Conservation (phyloP, 2,113 vertebrate species). For the Lonchura striata region DNA sequence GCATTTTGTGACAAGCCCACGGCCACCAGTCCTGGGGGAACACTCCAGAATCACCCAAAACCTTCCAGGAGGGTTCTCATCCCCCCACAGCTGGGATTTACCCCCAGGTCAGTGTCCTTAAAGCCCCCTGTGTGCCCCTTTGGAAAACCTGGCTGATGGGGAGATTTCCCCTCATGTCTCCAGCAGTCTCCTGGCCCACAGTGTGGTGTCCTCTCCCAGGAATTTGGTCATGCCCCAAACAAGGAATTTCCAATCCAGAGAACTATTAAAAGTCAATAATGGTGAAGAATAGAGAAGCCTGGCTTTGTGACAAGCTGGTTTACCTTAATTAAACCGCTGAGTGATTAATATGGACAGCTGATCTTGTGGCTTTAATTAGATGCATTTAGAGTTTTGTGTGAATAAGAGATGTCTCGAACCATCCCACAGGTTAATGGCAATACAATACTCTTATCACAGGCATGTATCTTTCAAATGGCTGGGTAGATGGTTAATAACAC, state of each 20-base stretch:
- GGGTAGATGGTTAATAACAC: constrained; percentile 65
- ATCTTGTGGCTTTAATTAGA: constrained; percentile 66
- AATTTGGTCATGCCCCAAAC: constrained; percentile 42
- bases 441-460: constrained; percentile 59
- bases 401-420: constrained; percentile 61
- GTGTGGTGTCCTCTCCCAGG: not conserved
- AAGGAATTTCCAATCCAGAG: not conserved
- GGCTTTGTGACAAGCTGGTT: constrained; percentile 69
- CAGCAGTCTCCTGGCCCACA: not conserved
- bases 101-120: not conserved
- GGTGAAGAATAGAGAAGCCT: constrained; percentile 62
- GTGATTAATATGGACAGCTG: constrained; percentile 74
- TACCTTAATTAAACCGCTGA: constrained; percentile 76
- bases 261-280: constrained; percentile 62
- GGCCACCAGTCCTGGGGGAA: not conserved
- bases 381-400: constrained; percentile 68
- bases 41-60: fast-evolving
- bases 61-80: fast-evolving
- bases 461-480: constrained; percentile 64
- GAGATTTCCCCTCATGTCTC: not conserved
- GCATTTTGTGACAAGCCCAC: not conserved
- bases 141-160: not conserved
- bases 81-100: not conserved
- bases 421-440: constrained; percentile 62
- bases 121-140: not conserved